phyloP scores from a whole-genome alignment of 1,140 invertebrate genomes.

The Danaus plexippus region DNA sequence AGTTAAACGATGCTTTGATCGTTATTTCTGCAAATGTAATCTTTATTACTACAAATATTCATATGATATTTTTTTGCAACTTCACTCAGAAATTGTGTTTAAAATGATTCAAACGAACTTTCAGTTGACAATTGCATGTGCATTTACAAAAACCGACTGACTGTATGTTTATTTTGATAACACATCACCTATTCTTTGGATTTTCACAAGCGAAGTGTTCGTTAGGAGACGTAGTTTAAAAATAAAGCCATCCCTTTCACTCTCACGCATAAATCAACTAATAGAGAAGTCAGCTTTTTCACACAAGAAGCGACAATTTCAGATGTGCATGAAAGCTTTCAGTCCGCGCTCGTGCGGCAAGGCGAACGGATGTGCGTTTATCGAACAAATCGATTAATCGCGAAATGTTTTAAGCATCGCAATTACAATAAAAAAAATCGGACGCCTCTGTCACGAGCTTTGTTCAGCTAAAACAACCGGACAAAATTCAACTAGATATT shows the following conservation, averaged over 20 bases:
- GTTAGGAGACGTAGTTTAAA: slow-evolving; percentile 13
- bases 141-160: slow-evolving; percentile 34
- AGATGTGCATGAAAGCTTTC: slow-evolving; percentile 50
- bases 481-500: slow-evolving; percentile 2
- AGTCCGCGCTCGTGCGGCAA: slow-evolving; percentile 56
- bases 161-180: slow-evolving; percentile 61
- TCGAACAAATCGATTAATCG: slow-evolving; percentile 24
- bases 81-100: no score
- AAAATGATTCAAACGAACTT: neutral
- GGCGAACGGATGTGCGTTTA: slow-evolving; percentile 35
- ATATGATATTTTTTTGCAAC: neutral
- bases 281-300: slow-evolving; percentile 38
- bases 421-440: slow-evolving; percentile 23
- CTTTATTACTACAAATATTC: slow-evolving; percentile 5
- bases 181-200: slow-evolving; percentile 51
- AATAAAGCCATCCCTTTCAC: slow-evolving; percentile 32
- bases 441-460: slow-evolving; percentile 13
- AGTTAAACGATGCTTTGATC: slow-evolving; percentile 4
- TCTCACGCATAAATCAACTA: slow-evolving; percentile 20
- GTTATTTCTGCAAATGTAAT: neutral
- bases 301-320: slow-evolving; percentile 35
- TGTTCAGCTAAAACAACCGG: slow-evolving; percentile 8
- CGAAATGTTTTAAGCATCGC: slow-evolving; percentile 41
- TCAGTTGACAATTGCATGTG: slow-evolving; percentile 18
- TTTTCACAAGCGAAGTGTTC: slow-evolving; percentile 32